Conservation (phyloP, 2,113 vertebrate species). For the Pollachius pollachius region DNA sequence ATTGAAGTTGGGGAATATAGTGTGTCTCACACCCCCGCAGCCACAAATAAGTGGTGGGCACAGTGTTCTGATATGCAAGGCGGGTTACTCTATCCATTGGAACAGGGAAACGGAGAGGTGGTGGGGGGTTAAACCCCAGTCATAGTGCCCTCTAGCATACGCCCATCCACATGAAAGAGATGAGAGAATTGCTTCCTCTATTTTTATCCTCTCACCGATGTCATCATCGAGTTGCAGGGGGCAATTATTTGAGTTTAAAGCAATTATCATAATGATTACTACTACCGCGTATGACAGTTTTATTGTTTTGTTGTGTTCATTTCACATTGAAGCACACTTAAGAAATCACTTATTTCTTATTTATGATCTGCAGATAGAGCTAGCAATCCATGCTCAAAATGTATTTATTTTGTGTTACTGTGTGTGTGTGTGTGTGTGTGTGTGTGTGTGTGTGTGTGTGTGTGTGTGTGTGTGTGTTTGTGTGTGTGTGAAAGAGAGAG, state of each 20-base stretch:
- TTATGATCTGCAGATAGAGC: slow-evolving; percentile 10
- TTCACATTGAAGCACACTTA: slow-evolving; percentile 7
- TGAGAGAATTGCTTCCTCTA: slow-evolving; percentile 57
- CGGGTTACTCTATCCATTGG: slow-evolving; percentile 69
- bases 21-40: slow-evolving; percentile 72
- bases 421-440: too few species aligned
- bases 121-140: slow-evolving; percentile 54
- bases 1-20: slow-evolving; percentile 73
- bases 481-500: too few species aligned
- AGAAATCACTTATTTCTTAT: slow-evolving; percentile 22
- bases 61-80: slow-evolving; percentile 64
- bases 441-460: too few species aligned
- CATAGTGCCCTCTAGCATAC: slow-evolving; percentile 53
- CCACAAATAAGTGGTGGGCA: slow-evolving; percentile 71
- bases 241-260: slow-evolving; percentile 70
- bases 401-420: neutral
- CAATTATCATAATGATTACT: slow-evolving; percentile 70
- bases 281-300: slow-evolving; percentile 29
- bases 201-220: slow-evolving; percentile 61
- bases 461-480: too few species aligned
- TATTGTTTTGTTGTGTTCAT: slow-evolving; percentile 29
- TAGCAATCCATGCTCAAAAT: neutral
- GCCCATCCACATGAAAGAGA: slow-evolving; percentile 54
- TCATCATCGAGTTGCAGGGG: slow-evolving; percentile 60
- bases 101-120: slow-evolving; percentile 38